phyloP scores from a whole-genome alignment of 2,113 vertebrate genomes.

The Crotalus tigris region DNA sequence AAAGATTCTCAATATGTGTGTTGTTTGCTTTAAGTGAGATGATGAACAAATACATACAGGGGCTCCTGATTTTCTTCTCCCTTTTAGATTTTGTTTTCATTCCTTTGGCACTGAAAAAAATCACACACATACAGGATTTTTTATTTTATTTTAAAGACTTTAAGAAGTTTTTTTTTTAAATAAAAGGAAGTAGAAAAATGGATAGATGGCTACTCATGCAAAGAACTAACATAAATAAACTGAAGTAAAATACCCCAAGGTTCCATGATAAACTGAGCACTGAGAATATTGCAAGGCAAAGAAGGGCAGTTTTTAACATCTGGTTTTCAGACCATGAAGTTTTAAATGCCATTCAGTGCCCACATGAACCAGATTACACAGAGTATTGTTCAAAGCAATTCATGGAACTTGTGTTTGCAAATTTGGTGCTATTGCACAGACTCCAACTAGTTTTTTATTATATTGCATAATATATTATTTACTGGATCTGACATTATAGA shows the following conservation, averaged over 20 bases:
- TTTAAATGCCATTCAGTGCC: not conserved
- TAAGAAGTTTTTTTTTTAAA: not conserved
- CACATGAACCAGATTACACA: not conserved
- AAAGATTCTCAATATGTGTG: not conserved
- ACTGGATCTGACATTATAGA: not conserved
- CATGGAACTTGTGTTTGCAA: not conserved
- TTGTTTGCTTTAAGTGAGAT: slow-evolving; percentile 17
- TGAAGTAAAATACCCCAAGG: not conserved
- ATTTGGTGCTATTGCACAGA: not conserved
- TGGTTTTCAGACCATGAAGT: slow-evolving; percentile 32
- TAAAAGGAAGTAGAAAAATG: slow-evolving; percentile 12
- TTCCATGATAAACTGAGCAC: not conserved
- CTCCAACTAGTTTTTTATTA: not conserved
- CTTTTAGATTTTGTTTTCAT: not conserved
- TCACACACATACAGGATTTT: not conserved
- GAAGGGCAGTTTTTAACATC: slow-evolving; percentile 2
- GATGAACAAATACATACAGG: not conserved
- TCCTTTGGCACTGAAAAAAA: not conserved
- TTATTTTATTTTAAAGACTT: not conserved
- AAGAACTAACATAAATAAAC: slow-evolving; percentile 19
- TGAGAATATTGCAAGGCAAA: not conserved
- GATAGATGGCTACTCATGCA: not conserved
- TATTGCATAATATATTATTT: not conserved
- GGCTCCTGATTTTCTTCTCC: not conserved
- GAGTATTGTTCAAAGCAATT: not conserved